Conservation (phyloP, 2,113 vertebrate genomes). For the Sturnus vulgaris region DNA sequence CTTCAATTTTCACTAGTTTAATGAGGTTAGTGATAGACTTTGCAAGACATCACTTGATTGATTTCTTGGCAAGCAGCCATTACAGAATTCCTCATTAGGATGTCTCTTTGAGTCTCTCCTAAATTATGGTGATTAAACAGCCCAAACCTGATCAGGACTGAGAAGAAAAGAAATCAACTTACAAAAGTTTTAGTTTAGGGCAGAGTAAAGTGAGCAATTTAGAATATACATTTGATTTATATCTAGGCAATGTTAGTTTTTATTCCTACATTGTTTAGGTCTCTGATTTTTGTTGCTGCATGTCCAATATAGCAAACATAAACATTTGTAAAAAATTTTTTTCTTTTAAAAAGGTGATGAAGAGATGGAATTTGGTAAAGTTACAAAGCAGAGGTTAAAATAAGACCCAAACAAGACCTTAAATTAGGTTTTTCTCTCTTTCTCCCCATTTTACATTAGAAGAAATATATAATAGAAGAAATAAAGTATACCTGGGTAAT, state of each 20-base stretch:
- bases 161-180: not conserved
- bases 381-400: not conserved
- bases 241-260: not conserved
- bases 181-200: not conserved
- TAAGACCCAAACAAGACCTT: not conserved
- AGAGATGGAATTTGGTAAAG: not conserved
- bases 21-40: constrained; percentile 46
- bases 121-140: not conserved
- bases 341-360: not conserved
- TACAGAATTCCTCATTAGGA: constrained; percentile 28
- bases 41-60: constrained; percentile 20
- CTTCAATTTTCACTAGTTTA: constrained; percentile 39
- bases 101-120: constrained; percentile 1
- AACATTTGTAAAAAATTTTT: not conserved
- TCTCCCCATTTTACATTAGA: not conserved
- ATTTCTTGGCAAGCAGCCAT: constrained; percentile 34
- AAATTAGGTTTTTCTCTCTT: not conserved
- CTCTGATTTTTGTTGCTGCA: not conserved
- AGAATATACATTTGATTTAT: not conserved
- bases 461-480: not conserved
- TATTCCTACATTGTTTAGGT: not conserved
- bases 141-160: not conserved
- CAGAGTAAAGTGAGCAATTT: not conserved
- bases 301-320: not conserved
- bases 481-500: not conserved